Conservation (phyloP, 2,113 vertebrate genomes). For the Callipepla californica region DNA sequence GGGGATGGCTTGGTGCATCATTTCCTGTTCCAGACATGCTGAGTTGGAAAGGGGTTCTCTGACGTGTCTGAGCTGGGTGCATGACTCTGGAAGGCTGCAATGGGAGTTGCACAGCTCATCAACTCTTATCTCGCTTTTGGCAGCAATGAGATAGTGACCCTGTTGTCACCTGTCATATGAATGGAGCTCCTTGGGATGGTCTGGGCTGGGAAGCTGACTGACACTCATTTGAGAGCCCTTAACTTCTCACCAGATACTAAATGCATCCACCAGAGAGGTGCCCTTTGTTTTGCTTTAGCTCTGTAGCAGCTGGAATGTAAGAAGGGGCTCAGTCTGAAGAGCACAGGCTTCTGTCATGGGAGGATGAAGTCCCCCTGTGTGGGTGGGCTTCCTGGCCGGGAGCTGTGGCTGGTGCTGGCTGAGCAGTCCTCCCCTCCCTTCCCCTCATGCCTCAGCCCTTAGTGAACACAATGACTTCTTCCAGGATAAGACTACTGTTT, state of each 20-base stretch:
- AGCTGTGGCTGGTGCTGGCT: not conserved
- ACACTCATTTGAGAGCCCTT: not conserved
- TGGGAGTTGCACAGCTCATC: not conserved
- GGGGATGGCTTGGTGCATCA: not conserved
- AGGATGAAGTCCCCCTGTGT: not conserved
- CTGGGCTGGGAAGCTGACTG: not conserved
- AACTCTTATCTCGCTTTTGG: not conserved
- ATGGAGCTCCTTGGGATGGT: not conserved
- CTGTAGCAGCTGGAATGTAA: not conserved
- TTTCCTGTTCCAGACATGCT: not conserved
- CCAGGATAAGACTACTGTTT: not conserved
- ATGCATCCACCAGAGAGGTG: not conserved
- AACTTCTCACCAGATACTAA: not conserved
- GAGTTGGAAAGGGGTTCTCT: not conserved
- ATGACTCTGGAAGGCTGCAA: not conserved
- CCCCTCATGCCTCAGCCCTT: not conserved
- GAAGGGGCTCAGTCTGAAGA: not conserved
- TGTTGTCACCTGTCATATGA: not conserved
- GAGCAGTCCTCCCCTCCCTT: not conserved
- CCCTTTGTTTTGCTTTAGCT: not conserved
- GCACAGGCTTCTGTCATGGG: accelerated
- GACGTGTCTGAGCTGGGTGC: accelerated
- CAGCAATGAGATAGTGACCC: not conserved
- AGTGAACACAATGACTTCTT: not conserved
- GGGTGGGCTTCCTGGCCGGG: not conserved